phyloP scores from a whole-genome alignment of 2,888 invertebrate genomes.

The Tipula helvola region DNA sequence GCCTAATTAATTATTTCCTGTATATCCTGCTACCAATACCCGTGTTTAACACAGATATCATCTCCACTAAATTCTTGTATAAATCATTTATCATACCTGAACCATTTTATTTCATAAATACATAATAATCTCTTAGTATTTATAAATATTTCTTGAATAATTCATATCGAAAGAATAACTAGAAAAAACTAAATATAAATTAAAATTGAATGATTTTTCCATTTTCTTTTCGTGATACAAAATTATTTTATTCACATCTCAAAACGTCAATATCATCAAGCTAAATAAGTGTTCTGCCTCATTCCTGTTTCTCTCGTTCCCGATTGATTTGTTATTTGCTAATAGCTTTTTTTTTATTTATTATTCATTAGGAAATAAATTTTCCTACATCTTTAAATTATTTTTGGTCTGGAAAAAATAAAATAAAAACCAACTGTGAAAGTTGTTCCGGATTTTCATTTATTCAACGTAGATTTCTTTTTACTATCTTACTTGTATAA shows the following conservation, averaged over 20 bases:
- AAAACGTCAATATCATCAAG: background rate
- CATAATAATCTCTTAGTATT: background rate
- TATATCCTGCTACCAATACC: background rate
- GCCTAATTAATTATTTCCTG: background rate
- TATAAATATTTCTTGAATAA: background rate
- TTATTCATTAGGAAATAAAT: background rate
- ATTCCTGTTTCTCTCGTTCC: background rate
- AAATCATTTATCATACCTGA: background rate
- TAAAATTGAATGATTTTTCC: background rate
- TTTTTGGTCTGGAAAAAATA: background rate
- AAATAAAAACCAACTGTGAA: background rate
- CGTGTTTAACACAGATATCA: background rate
- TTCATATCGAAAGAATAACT: background rate
- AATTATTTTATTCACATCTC: background rate
- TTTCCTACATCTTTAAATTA: background rate
- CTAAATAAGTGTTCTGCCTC: background rate
- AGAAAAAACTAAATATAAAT: background rate
- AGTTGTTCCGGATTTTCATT: background rate
- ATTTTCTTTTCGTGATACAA: background rate
- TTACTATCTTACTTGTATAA: background rate
- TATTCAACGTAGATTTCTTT: background rate
- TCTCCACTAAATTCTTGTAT: background rate
- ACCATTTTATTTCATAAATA: background rate
- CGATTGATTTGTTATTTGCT: background rate
- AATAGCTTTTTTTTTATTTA: background rate